Evolutionary conservation across 2,113 vertebrate species (phyloP), one percentile per base, ranked within the genome.

Genomic region (Garra rufa): DNA sequence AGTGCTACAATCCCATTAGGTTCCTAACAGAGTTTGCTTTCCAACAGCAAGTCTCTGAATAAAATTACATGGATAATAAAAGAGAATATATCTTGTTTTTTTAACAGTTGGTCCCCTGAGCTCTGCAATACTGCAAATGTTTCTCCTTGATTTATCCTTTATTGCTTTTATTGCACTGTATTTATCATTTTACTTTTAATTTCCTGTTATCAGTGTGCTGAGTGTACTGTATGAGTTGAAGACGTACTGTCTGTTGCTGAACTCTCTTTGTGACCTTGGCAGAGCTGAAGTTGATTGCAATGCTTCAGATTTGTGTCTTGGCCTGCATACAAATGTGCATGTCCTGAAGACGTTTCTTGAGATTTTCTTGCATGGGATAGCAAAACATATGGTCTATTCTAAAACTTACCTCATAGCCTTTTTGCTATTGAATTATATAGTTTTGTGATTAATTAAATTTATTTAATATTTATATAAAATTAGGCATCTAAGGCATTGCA

Each of bases 221-320:
- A 65, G 43, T 65, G 59, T 48, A 24, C 9, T 48, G 9, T 48
- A 17, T 48, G 59, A 34, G 46, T 19, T 69, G 46, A 52, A 77
- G 83, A 76, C 48, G 38, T 44, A 6, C 43, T 21, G 43, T 84
- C 21, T 55, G 21, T 78, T 15, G 19, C 74, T 55, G 61, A 46
- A 28, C 83, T 84, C 28, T 38, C 1, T 48, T 43, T 28, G 65
- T 50, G 82, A 84, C 73, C 75, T 84, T 19, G 30, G 82, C 26
- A 19, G 44, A 65, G 21, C 46, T 52, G 34, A 50, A 70, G 50
- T 43, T 85, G 63, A 85, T 85, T 44, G 50, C 24, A 55, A 46
- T 63, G 59, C 59, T 38, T 55, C 82, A 83, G 82, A 83, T 75
- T 14, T 63, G 55, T 52, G 34, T 70, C 65, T 85, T 59, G 63